Evolutionary conservation across 2,888 invertebrate genomes (phyloP).

Genomic region (Parelbella ahira): DNA sequence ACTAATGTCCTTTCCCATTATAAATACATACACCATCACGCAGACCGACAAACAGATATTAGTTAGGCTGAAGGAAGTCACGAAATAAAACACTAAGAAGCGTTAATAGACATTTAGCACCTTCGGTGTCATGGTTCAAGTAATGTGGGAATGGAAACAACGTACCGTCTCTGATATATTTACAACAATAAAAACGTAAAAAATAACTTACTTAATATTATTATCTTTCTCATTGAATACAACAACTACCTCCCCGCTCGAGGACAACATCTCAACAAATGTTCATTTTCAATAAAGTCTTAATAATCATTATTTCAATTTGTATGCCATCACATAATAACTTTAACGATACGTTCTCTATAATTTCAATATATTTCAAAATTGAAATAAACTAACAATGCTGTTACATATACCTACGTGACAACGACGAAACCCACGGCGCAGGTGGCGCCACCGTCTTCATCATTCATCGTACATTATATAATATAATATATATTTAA

Average conservation of each 20-base stretch:
- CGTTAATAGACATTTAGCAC: slow-evolving; percentile 79
- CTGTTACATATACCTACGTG: slow-evolving; percentile 48
- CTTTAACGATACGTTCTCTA: slow-evolving; percentile 72
- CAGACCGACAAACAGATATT: slow-evolving; percentile 42
- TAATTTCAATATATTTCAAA: slow-evolving; percentile 61
- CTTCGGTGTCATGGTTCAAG: slow-evolving; percentile 69
- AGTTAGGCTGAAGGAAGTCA: slow-evolving; percentile 32
- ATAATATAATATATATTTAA: slow-evolving; percentile 70
- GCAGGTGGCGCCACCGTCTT: slow-evolving; percentile 46
- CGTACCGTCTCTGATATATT: slow-evolving; percentile 72
- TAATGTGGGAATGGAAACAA: slow-evolving; percentile 66
- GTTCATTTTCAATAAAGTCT: slow-evolving; percentile 77
- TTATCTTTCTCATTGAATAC: slow-evolving; percentile 76
- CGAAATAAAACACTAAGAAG: slow-evolving; percentile 63
- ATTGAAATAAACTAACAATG: slow-evolving; percentile 63
- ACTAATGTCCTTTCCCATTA: too few species aligned
- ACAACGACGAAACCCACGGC: slow-evolving; percentile 46
- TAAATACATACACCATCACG: too few species aligned
- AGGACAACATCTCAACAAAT: slow-evolving; percentile 79
- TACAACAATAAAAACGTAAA: slow-evolving; percentile 80
- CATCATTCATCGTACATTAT: too few species aligned
- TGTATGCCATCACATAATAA: slow-evolving; percentile 75
- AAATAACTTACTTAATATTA: slow-evolving; percentile 81
- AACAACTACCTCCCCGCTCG: slow-evolving; percentile 75
- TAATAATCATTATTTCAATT: slow-evolving; percentile 67